Base-by-base conservation (phyloP, 2,888 invertebrate species). In the Parascotia fuliginaria region DNA sequence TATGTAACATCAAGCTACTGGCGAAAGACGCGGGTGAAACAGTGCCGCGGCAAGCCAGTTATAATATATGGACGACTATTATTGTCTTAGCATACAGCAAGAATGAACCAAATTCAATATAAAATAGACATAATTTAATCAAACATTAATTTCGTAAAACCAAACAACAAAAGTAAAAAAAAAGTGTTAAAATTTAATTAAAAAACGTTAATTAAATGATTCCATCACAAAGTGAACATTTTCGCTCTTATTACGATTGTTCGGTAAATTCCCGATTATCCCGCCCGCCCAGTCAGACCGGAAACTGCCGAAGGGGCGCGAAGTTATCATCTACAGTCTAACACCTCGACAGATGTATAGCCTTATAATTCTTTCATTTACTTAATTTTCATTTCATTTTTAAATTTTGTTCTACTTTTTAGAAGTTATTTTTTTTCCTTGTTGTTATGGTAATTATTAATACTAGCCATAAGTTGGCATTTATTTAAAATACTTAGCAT, bases 231-330 rank as follows among this genome's bases (percentile, higher is more conserved):
- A 57, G 44, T 63, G 57, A 66, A 60, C 46, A 41, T 39, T 63
- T 43, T 49, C 53, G 37, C 52, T 48, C 46, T 57, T 59, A 67
- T 74, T 75, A 75, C 65, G 69, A 69, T 64, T 67, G 70, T 66
- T 65, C 55, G 60, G 68, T 60, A 70, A 73, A 73, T 68, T 69
- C 67, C 58, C 65, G 72, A 79, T 82, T 75, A 75, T 66, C 38
- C 67, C 62, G 59, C 67, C 65, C 55, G 48, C 61, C 63, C 59
- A 52, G 51, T 15, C 41, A 31, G 45, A 42, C 64, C 66, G 64
- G 66, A 69, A 52, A 50, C 59, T 28, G 46, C 19, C 53, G n/a
- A 54, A 55, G 55, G 59, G 54, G 46, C 58, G 53, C 65, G 68
- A 72, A 70, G 62, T 69, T 70, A 70, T 68, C 66, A 73, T 67